Conservation (phyloP, 2,888 invertebrate species). For the Macrophya alboannulata region DNA sequence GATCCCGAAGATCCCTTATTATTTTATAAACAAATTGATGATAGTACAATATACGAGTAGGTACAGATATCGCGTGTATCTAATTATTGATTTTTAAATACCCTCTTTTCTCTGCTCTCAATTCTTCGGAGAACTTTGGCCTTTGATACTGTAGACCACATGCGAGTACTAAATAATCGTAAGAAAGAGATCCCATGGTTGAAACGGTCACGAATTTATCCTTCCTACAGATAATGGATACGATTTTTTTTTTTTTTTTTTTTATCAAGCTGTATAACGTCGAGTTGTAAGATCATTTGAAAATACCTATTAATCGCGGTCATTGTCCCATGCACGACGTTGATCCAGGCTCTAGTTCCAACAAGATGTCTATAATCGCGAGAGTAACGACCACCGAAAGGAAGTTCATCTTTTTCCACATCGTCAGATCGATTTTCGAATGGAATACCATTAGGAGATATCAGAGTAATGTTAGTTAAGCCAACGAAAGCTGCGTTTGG, state of each 20-base stretch:
- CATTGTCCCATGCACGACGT: conserved; percentile 84
- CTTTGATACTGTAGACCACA: conserved; percentile 73
- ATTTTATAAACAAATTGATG: conserved; percentile 20
- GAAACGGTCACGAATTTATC: conserved; percentile 83
- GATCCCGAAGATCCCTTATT: conserved; percentile 67
- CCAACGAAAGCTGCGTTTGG: conserved; percentile 81
- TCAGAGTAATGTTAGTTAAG: conserved; percentile 87
- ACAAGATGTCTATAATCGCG: conserved; percentile 83
- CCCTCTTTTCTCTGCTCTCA: conserved; percentile 60
- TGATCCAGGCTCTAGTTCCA: conserved; percentile 85
- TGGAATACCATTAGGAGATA: conserved; percentile 86
- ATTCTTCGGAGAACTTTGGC: conserved; percentile 62
- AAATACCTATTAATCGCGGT: conserved; percentile 83
- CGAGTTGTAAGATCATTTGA: background rate
- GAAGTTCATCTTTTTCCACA: conserved; percentile 79
- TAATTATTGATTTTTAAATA: conserved; percentile 52
- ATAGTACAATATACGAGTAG: background rate
- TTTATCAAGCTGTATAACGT: background rate
- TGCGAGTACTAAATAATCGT: conserved; percentile 76
- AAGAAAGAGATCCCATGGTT: conserved; percentile 70
- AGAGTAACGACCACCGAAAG: conserved; percentile 82
- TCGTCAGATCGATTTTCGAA: conserved; percentile 80
- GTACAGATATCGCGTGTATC: background rate
- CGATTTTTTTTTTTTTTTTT: background rate
- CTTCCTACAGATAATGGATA: conserved; percentile 76